These are phyloP conservation scores for Tonatia bakeri DNA, from an alignment of 2,113 vertebrate species.

Conservation along the genomic window DNA sequence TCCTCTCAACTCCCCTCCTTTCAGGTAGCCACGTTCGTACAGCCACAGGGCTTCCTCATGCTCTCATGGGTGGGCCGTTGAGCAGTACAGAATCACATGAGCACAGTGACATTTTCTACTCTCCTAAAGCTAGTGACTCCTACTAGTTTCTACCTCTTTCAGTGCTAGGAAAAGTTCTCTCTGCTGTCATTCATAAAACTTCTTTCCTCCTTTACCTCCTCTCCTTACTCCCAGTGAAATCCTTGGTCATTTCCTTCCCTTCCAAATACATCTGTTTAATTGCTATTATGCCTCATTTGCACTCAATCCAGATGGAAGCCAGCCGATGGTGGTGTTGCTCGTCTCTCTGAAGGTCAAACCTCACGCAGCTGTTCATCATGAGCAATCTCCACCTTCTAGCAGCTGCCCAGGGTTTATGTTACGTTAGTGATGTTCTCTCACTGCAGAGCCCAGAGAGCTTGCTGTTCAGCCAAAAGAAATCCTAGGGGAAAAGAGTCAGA, in stretches of 20 bases:
- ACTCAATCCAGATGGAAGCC: constrained; percentile 47
- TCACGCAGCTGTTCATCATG: constrained; percentile 75
- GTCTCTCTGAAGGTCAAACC: constrained; percentile 37
- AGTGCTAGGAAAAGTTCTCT: background rate
- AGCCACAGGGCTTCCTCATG: background rate
- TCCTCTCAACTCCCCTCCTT: background rate
- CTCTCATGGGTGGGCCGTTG: background rate
- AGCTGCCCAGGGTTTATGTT: constrained; percentile 77
- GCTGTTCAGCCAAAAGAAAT: constrained; percentile 78
- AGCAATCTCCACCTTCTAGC: constrained; percentile 72
- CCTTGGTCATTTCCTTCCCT: background rate
- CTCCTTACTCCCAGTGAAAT: background rate
- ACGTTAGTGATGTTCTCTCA: constrained; percentile 71
- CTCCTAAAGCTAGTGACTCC: background rate
- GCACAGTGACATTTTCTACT: background rate
- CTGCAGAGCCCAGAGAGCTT: constrained; percentile 45
- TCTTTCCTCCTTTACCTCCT: background rate
- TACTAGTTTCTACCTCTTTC: background rate
- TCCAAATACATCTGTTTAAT: constrained; percentile 15
- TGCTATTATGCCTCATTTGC: constrained; percentile 45
- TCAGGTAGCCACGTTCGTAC: background rate
- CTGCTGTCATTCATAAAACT: background rate
- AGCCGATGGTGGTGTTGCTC: constrained; percentile 36
- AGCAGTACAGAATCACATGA: background rate
- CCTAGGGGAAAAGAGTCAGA: background rate